Evolutionary conservation across 2,113 vertebrate genomes (phyloP), one percentile per base, ranked within the genome.

Genomic region (Cairina moschata): DNA sequence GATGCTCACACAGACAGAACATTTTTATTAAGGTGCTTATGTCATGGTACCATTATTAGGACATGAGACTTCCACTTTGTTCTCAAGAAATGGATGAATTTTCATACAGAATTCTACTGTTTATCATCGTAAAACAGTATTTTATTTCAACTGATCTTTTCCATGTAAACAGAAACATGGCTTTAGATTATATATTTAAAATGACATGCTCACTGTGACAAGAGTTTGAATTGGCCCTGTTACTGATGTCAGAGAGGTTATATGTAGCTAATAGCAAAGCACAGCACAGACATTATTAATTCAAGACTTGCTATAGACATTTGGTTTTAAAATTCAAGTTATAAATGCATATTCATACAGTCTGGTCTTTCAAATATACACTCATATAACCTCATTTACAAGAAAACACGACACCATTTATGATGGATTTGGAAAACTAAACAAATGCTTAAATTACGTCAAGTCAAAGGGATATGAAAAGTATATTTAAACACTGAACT

Each of bases 331-430:
- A 90, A 91, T 82, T 78, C 68, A 69, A 84, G 93, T 92, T n/a
- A 69, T 50, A 84, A 94, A 94, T 89, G 66, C 48, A 84, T 88
- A 92, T 96, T 88, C 77, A 88, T 92, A 72, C 28, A 79, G 16
- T 15, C 44, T 82, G 69, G 44, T 84, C 69, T 83, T 90, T 90
- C 44, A 93, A 78, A 93, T 28, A 60, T 28, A 54, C 34, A 78
- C 62, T 86, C 80, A 68, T 2, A 10, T 84, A 86, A 92, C 86
- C 80, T 88, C 92, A 40, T 94, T 88, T 95, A 88, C 66, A 76
- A 58, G 66, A 54, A 84, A 92, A 54, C 1, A 2, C 40, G 48
- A 86, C 56, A 91, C 36, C n/a, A 66, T 65, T 96, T 82, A 75
- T 50, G 54, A 76, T 34, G 38, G 48, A 79, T 96, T 95, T 72